Percentiles rank a stretch among this genome's conserved stretches.
Evolutionary conservation across 2,797 vertebrate species (phyloP).

Genomic region (Hirundo rustica): DNA sequence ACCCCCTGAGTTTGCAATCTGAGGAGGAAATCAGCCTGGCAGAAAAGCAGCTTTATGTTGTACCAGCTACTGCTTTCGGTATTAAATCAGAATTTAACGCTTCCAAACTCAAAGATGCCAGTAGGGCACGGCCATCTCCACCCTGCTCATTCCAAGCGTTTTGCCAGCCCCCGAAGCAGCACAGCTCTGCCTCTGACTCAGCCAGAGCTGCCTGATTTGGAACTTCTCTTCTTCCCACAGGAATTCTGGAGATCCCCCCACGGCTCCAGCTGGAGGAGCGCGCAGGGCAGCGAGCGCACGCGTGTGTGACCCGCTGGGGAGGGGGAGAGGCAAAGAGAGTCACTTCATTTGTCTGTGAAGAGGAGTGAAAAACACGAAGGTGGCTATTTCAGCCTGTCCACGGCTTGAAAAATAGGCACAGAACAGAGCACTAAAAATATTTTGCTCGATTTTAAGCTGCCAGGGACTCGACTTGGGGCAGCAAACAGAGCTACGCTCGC

Average conservation of each 20-base stretch:
- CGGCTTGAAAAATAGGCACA: background rate
- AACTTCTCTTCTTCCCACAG: background rate
- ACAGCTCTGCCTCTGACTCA: conserved; percentile 1
- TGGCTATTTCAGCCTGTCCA: conserved; percentile 5
- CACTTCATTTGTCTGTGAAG: background rate
- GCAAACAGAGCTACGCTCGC: background rate
- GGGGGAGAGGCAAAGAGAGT: background rate
- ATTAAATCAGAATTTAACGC: background rate
- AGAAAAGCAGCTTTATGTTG: background rate
- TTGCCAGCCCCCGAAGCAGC: background rate
- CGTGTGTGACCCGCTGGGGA: background rate
- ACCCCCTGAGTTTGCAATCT: background rate
- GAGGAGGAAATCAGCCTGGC: background rate
- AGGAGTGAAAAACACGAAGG: background rate
- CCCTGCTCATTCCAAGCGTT: background rate
- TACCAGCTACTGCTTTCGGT: background rate
- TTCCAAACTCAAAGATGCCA: background rate
- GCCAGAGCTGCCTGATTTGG: background rate
- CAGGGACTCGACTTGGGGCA: background rate
- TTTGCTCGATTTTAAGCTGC: background rate
- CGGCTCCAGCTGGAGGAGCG: background rate
- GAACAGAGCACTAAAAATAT: conserved; percentile 7
- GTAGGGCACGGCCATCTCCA: background rate
- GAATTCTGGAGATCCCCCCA: conserved; percentile 3
- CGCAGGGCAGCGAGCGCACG: background rate